Evolutionary conservation across 2,113 vertebrate species (phyloP), one percentile per base, ranked within the genome.

Genomic region (Panthera uncia): DNA sequence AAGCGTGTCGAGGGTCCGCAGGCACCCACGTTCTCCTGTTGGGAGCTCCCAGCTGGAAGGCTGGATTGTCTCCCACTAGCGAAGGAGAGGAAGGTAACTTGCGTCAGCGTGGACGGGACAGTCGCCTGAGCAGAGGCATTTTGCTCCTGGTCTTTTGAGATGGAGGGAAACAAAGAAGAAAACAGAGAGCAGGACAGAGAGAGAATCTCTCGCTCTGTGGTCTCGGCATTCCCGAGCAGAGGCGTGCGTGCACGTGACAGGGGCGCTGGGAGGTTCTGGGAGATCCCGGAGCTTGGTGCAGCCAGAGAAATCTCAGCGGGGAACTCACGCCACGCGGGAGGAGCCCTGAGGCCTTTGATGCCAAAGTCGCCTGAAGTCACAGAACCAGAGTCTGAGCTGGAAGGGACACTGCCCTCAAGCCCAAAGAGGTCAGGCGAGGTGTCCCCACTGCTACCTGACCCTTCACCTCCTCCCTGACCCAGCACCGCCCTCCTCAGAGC

Each of bases 11-110:
- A 33, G 57, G 36, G 36, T 38, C 18, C 55, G 29, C 52, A 0
- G n/a, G 41, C 10, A 55, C 21, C 7, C 45, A 4, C 23, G 0
- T 19, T 25, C 29, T 3, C 21, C n/a, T 0, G 12, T 5, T 15
- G 68, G 8, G 68, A 81, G 90, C 11, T 4, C 27, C 29, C 16
- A 5, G 16, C 8, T 10, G 8, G 76, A 19, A 76, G 36, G 18
- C 31, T 1, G 33, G 15, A 15, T 36, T 31, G 55, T 31, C 65
- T 23, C 45, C n/a, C n/a, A 0, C 12, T 1, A 33, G 69, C 33
- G 11, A 25, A 50, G 3, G 38, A 5, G 33, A 21, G 23, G 76
- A 16, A n/a, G 29, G 23, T 29, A n/a, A 31, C 27, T 5, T 19
- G 36, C 33, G 31, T 55, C 2, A 0, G 6, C 25, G 0, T 18